phyloP scores from a whole-genome alignment of 2,888 invertebrate genomes.

The Diarsia brunnea region DNA sequence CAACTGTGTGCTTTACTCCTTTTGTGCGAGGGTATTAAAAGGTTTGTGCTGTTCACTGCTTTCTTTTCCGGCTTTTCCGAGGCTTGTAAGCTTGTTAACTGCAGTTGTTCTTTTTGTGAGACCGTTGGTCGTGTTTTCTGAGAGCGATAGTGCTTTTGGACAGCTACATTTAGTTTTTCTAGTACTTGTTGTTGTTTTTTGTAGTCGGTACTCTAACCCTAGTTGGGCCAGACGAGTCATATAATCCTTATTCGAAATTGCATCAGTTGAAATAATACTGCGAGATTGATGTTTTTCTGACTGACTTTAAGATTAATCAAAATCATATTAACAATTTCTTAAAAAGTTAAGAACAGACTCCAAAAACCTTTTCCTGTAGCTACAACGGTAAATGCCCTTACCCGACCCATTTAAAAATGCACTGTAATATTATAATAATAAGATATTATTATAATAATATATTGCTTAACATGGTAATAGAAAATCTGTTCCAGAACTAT shows the following conservation, averaged over 20 bases:
- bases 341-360: neutral
- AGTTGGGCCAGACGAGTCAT: neutral
- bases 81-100: conserved; percentile 32
- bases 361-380: neutral
- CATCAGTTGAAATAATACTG: neutral
- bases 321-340: neutral
- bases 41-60: conserved; percentile 46
- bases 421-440: neutral
- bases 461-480: conserved; percentile 22
- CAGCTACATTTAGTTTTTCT: neutral
- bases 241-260: neutral
- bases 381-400: neutral
- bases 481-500: conserved; percentile 25
- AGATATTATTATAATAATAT: conserved; percentile 2
- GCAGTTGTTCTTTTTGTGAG: conserved; percentile 28
- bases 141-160: neutral
- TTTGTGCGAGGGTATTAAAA: conserved; percentile 54
- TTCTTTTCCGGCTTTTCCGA: conserved; percentile 44
- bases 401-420: neutral
- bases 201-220: neutral
- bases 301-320: neutral
- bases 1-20: conserved; percentile 50
- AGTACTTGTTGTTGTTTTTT: neutral
- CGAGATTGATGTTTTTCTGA: neutral
- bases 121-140: conserved; percentile 5